phyloP scores from a whole-genome alignment of 2,797 vertebrate species.

The Tokudaia muenninki region DNA sequence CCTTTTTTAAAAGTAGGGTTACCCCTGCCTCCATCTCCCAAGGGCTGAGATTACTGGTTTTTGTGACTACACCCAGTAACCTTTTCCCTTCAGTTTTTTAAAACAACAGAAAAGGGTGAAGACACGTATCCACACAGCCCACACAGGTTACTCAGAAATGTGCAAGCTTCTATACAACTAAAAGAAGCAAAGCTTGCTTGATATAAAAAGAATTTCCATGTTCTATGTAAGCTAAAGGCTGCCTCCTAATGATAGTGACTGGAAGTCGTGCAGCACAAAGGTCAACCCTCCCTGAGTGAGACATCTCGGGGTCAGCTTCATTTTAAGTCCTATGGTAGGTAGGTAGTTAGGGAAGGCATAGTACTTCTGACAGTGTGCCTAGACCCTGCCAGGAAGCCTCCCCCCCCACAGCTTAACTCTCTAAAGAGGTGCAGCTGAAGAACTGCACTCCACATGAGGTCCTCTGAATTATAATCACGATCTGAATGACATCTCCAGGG shows the following conservation, averaged over 20 bases:
- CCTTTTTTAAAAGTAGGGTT: neutral
- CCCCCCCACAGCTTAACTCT: neutral
- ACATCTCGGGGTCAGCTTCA: neutral
- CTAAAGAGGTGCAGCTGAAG: constrained; percentile 10
- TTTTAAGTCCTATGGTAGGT: neutral
- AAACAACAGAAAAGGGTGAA: neutral
- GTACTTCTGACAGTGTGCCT: neutral
- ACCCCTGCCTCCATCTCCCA: neutral
- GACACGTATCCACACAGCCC: neutral
- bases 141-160: neutral
- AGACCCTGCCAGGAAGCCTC: neutral
- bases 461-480: neutral
- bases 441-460: neutral
- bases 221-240: neutral
- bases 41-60: neutral
- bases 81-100: neutral
- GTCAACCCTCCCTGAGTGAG: neutral
- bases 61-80: neutral
- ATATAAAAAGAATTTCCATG: neutral
- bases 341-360: neutral
- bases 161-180: too few relatives aligned
- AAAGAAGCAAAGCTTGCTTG: neutral
- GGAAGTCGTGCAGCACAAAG: neutral
- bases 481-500: neutral
- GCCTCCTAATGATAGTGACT: neutral